Evolutionary conservation across 2,888 invertebrate species (phyloP), one percentile per base, ranked within the genome.

Genomic region (Mythimna vitellina): DNA sequence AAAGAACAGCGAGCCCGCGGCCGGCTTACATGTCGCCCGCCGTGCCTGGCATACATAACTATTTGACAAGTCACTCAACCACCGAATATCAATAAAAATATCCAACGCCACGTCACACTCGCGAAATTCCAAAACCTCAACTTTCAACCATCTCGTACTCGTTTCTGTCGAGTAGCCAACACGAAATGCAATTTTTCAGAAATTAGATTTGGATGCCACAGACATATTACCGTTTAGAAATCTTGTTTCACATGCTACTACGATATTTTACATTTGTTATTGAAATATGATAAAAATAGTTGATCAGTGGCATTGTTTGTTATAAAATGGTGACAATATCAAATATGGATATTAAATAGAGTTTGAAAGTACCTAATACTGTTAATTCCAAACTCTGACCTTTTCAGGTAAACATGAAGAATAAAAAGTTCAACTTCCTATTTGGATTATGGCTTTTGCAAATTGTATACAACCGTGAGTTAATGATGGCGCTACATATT

Each of bases 11-110:
- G 89, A 86, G 81, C 75, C 78, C 69, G 73, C 67, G 88, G 79
- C 64, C 51, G 90, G 93, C 64, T 92, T 90, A 94, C 93, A 94
- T 94, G 93, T 74, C 86, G 91, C 80, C 32, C 38, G 58, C 49
- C 61, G 66, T 70, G 73, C 10, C 49, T 25, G 20, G 38, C 58
- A 63, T 65, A 53, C 53, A 46, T 42, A 58, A 35, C 32, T 53
- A 58, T 69, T 64, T 54, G 32, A 49, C 32, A 14, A 12, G 8
- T 35, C 60, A 20, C n/a, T 56, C 57, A 35, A 60, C n/a, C 46
- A 25, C 22, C 22, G 12, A 46, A 62, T 32, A 61, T 35, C 46
- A 42, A 42, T 14, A 38, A 42, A 54, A 60, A 35, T 22, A 60
- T 22, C 35, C 60, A 60, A 38, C 8, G 60, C 22, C 42, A 42